Conservation (phyloP, 2,888 invertebrate species). For the Allolobophora icterica region DNA sequence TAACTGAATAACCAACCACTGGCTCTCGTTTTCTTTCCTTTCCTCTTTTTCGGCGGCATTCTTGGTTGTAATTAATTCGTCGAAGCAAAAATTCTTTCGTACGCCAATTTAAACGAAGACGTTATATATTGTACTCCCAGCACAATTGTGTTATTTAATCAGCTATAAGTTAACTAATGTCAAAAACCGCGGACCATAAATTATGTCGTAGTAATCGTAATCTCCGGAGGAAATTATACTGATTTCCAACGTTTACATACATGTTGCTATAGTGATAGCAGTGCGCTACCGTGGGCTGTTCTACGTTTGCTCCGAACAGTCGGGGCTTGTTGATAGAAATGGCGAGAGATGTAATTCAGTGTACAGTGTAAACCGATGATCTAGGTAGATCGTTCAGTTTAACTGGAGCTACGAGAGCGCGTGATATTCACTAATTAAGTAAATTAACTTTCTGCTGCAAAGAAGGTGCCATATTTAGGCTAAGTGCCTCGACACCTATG, state of each 20-base stretch:
- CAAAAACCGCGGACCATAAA: not conserved
- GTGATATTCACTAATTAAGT: too few relatives aligned
- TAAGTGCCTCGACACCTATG: too few relatives aligned
- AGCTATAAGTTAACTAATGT: not conserved
- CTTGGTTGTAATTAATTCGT: not conserved
- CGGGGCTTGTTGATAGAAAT: too few relatives aligned
- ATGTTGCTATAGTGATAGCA: slow-evolving; percentile 8
- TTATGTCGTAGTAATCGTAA: not conserved
- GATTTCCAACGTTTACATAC: not conserved
- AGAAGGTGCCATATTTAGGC: too few relatives aligned
- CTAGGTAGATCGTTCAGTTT: too few relatives aligned
- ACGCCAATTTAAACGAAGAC: not conserved
- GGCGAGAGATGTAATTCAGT: too few relatives aligned
- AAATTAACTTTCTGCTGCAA: too few relatives aligned
- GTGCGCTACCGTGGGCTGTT: not conserved
- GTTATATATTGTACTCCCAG: not conserved
- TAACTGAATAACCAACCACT: not conserved
- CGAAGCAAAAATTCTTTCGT: not conserved
- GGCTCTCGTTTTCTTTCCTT: not conserved
- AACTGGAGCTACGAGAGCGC: too few relatives aligned
- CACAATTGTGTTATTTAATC: not conserved
- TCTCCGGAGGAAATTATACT: not conserved
- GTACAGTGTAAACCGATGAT: too few relatives aligned
- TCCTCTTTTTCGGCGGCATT: slow-evolving; percentile 17
- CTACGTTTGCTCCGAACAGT: not conserved